Evolutionary conservation across 2,888 invertebrate species (phyloP), one percentile per base, ranked within the genome.

Genomic region (Pheosia tremula): DNA sequence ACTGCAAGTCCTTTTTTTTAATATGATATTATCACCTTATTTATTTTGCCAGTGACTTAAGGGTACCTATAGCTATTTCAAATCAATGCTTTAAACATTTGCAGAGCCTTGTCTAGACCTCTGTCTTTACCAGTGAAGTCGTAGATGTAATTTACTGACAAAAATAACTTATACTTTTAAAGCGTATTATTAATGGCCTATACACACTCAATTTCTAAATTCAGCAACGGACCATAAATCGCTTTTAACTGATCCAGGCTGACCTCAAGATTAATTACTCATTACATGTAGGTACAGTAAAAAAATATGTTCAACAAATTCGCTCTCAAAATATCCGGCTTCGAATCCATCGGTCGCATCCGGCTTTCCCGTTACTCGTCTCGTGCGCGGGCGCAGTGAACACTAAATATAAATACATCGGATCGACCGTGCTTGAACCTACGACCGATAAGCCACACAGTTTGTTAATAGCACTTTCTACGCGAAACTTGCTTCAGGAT

Each of bases 361-460:
- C 82, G 82, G 79, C 76, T 83, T 83, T 83, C 82, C 88, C 83
- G 85, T 82, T 86, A 86, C 67, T 68, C 75, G 67, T 63, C 54
- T 62, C 60, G 62, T 63, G 61, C 72, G 64, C 63, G 47, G 55
- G 55, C 64, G 65, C 55, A 49, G 49, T 72, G 78, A 77, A 75
- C 63, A 80, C 86, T 87, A 87, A 85, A 87, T 82, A 87, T 50
- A 53, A 53, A 53, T 53, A 50, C 87, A 88, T 76, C 70, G 56
- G n/a, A 73, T 61, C 77, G 75, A 67, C 72, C 78, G 81, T 80
- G 75, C 52, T 72, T 74, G 77, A 82, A 82, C 83, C 65, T 78
- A 47, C 68, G 68, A 59, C 72, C 72, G 70, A 74, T 73, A 75
- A 73, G 67, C 63, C 24, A 61, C 66, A 62, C 45, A 62, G 61